Evolutionary conservation across 2,888 invertebrate genomes (phyloP).

Genomic region (Rhamnusium bicolor): DNA sequence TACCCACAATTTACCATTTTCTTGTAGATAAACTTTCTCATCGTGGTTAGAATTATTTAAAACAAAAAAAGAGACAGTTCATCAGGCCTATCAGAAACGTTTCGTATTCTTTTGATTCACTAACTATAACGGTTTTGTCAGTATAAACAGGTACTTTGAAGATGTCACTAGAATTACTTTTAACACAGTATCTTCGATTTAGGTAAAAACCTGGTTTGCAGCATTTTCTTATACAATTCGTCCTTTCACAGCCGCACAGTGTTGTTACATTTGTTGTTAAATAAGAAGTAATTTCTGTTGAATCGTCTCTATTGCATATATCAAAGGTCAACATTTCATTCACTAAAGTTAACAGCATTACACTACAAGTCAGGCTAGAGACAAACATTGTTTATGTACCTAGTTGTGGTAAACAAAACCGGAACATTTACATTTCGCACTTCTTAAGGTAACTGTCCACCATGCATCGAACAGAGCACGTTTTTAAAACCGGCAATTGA

Average conservation of each 20-base stretch:
- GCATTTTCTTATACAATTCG: constrained; percentile 30
- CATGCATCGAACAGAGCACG: constrained; percentile 22
- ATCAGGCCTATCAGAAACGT: constrained; percentile 24
- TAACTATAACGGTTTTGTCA: not conserved
- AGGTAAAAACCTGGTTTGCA: constrained; percentile 33
- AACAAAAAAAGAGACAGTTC: constrained; percentile 18
- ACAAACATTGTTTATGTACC: constrained; percentile 24
- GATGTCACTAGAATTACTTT: not conserved
- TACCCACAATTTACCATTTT: constrained; percentile 30
- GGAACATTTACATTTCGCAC: constrained; percentile 8
- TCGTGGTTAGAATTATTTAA: constrained; percentile 12
- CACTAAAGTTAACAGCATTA: constrained; percentile 16
- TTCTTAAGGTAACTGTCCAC: constrained; percentile 24
- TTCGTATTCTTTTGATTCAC: not conserved
- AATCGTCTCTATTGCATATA: constrained; percentile 8
- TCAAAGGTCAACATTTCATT: constrained; percentile 15
- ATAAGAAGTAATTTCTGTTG: constrained; percentile 8
- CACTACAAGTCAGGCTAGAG: not conserved
- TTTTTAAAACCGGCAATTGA: constrained; percentile 37
- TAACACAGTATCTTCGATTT: constrained; percentile 1
- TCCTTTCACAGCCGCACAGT: constrained; percentile 11
- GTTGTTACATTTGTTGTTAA: not conserved
- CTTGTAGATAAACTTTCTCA: constrained; percentile 29
- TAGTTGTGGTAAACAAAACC: not conserved
- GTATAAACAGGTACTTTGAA: constrained; percentile 20